Percentiles rank a stretch among this genome's conserved stretches.
These are phyloP conservation scores for Anoncus sp. DNA, from an alignment of 2,888 invertebrate species.

Conservation along the genomic window DNA sequence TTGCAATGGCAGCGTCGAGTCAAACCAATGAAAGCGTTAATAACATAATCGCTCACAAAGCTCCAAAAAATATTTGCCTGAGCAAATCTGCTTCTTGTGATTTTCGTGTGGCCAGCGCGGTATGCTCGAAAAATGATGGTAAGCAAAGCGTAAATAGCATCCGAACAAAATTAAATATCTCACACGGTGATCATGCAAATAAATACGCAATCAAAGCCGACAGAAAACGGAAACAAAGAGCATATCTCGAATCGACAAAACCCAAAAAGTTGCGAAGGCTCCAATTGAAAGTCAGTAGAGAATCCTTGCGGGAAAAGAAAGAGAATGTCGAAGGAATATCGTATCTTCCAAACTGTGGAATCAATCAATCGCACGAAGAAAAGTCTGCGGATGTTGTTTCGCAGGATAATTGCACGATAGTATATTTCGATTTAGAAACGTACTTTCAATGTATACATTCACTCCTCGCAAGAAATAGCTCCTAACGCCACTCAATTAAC, in stretches of 20 bases:
- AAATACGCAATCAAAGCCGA: not conserved
- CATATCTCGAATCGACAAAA: constrained; percentile 5
- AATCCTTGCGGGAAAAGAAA: constrained; percentile 3
- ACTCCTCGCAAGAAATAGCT: not conserved
- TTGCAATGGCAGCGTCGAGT: constrained; percentile 10
- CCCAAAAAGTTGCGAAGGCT: constrained; percentile 21
- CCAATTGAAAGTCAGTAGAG: constrained; percentile 7
- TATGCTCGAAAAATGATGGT: not conserved
- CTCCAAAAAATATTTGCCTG: constrained; percentile 12
- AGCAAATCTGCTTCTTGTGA: constrained; percentile 5
- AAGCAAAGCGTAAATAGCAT: not conserved
- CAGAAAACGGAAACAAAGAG: not conserved
- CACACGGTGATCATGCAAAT: not conserved
- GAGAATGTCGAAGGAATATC: constrained; percentile 8
- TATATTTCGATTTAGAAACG: constrained; percentile 4
- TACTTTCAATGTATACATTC: too few relatives aligned
- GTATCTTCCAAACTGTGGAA: constrained; percentile 16
- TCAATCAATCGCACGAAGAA: constrained; percentile 2
- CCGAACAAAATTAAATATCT: constrained; percentile 1
- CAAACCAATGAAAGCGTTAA: constrained; percentile 18
- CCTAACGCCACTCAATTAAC: not conserved
- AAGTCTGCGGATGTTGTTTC: not conserved
- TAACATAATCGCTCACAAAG: constrained; percentile 32
- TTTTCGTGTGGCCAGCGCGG: not conserved
- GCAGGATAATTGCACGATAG: constrained; percentile 4